Base-by-base conservation (phyloP, 2,888 invertebrate genomes). In the Ophonus ardosiacus region DNA sequence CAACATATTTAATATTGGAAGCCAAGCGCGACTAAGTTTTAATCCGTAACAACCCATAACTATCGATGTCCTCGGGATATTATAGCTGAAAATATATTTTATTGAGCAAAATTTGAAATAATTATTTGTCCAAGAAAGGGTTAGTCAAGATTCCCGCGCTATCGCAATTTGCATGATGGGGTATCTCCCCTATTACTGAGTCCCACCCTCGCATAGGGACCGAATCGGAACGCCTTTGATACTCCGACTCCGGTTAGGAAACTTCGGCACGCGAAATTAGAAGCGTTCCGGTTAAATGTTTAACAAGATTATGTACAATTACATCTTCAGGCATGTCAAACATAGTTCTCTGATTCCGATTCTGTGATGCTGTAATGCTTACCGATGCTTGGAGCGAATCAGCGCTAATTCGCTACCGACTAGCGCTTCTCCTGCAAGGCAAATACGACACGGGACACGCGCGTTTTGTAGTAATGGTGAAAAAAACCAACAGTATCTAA, bases 291-390 rank as follows among this genome's bases (percentile, higher is more conserved):
- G 87, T 88, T 90, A 91, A 91, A 91, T 91, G 91, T 91, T 85
- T 91, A 91, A 91, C 91, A 88, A 90, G 90, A 89, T 91, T 91
- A 91, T 88, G 90, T 91, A 90, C 91, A 91, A 91, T 91, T 91
- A 91, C 90, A 90, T 90, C 89, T 89, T 88, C 86, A 86, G 85
- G 85, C 85, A 80, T 80, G 79, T 85, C 80, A 85, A 85, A 85
- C 85, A 85, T 85, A 84, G 84, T 76, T 65, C 65, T 81, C 43
- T 56, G 65, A 59, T 56, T 71, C 61, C 56, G 68, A 71, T 57
- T 68, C 57, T 71, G 65, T 65, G 43, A 51, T 51, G 17, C 80
- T 81, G 68, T 68, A 24, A 68, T 31, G 81, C 51, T 65, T 40
- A 7, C 38, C 18, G 31, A 56, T 59, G 80, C 17, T 81, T n/a